phyloP scores from a whole-genome alignment of 2,797 vertebrate genomes.

The Semotilus atromaculatus region DNA sequence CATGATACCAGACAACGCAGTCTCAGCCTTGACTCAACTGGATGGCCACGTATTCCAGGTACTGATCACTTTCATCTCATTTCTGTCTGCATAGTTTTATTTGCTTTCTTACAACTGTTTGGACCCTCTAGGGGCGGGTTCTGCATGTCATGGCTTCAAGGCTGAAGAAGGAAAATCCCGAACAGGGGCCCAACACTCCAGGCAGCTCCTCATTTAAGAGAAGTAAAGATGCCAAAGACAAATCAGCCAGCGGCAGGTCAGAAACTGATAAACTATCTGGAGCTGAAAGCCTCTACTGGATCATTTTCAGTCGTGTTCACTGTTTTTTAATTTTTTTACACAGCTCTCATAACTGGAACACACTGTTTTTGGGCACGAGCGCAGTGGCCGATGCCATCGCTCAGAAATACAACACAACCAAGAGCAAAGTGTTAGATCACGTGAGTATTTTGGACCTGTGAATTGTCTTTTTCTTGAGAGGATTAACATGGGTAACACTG shows the following conservation, averaged over 20 bases:
- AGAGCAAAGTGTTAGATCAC: conserved; percentile 94
- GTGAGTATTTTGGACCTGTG: conserved; percentile 77
- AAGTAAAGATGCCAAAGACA: conserved; percentile 88
- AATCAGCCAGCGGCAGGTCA: conserved; percentile 90
- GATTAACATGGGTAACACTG: background rate
- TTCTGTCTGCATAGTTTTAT: background rate
- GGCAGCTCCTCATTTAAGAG: conserved; percentile 90
- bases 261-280: background rate
- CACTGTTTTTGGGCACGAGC: conserved; percentile 91
- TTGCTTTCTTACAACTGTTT: conserved; percentile 16
- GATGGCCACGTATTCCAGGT: conserved; percentile 98
- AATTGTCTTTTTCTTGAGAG: background rate
- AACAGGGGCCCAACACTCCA: conserved; percentile 64
- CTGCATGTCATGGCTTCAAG: conserved; percentile 92
- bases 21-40: conserved; percentile 85
- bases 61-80: background rate
- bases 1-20: conserved; percentile 93
- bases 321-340: background rate
- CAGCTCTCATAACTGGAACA: conserved; percentile 97
- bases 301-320: background rate
- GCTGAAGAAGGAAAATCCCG: conserved; percentile 85
- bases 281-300: background rate
- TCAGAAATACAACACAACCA: conserved; percentile 91
- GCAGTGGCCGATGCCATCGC: conserved; percentile 93
- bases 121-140: conserved; percentile 85